Evolutionary conservation across 92 coral and sea anemone species (phyloP), one percentile per base, ranked within the genome.

Genomic region (Heteractis magnifica): DNA sequence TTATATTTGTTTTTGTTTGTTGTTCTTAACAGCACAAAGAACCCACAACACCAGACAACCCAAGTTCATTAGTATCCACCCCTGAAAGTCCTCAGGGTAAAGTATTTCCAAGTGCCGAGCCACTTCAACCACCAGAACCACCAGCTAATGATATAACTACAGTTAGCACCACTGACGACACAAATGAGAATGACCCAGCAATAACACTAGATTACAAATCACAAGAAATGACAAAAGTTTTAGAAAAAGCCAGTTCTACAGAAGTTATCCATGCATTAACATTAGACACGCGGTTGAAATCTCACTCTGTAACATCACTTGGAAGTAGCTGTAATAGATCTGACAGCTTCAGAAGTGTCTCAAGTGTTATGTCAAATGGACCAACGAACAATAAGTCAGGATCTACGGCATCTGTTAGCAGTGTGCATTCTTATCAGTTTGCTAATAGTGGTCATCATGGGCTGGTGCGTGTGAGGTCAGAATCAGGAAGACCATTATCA

Each of bases 211-310:
- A 96, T 83, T 91, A 85, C 65, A 88, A 93, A 70, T 92, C 97
- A 12, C 95, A 94, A 52, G 99, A 96, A 81, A 96, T 96, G 99
- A 96, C 90, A 70, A 87, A 86, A 83, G 93, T 96, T 49, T 88
- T 96, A 50, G 99, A 88, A 52, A 92, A 92, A 84, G 90, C 95
- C 64, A 96, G 92, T 79, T 96, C 92, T 70, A 96, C 97, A 56
- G 98, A 96, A 85, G 97, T 96, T 15, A 89, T 96, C 10, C 84
- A 94, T 13, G 92, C 98, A 10, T 83, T 92, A 21, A 81, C 78
- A 51, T 65, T 95, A 74, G 94, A 93, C 79, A 89, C 95, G 10
- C 87, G 98, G 58, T 87, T 92, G 6, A 96, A 96, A 78, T 96
- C 98, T 8, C 93, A 89, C 71, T 94, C 98, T 11, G 92, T 94